These are phyloP conservation scores for Anguilla obscura DNA, from an alignment of 2,797 vertebrate species.

Conservation along the genomic window DNA sequence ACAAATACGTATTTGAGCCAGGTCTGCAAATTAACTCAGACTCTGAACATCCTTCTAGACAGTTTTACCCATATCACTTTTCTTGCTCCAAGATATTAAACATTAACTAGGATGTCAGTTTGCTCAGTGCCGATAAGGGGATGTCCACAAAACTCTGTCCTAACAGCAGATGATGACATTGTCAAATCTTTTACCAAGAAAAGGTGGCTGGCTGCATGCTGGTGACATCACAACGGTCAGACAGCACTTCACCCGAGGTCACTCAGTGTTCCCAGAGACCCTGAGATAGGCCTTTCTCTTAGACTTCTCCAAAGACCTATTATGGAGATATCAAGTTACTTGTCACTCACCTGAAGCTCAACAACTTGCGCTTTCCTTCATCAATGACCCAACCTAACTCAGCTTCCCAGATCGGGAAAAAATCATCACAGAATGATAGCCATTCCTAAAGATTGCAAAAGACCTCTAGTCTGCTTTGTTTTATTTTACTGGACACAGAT, in stretches of 20 bases:
- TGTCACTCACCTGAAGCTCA: neutral
- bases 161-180: slow-evolving; percentile 5
- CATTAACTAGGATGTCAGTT: slow-evolving; percentile 23
- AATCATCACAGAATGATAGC: neutral
- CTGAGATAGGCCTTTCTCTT: neutral
- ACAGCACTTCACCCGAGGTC: neutral
- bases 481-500: neutral
- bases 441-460: neutral
- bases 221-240: neutral
- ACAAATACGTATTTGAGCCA: too few relatives aligned
- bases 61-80: neutral
- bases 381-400: neutral
- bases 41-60: too few relatives aligned
- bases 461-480: neutral
- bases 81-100: neutral
- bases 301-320: neutral
- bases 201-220: neutral
- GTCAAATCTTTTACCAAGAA: neutral
- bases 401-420: neutral
- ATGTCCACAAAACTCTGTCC: neutral
- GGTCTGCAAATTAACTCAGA: neutral
- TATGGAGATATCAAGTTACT: neutral
- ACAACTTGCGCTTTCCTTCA: neutral
- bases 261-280: neutral
- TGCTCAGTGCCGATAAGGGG: slow-evolving; percentile 19